These are phyloP conservation scores for Lasioglossum figueresi DNA, from an alignment of 2,888 invertebrate species.

Conservation along the genomic window DNA sequence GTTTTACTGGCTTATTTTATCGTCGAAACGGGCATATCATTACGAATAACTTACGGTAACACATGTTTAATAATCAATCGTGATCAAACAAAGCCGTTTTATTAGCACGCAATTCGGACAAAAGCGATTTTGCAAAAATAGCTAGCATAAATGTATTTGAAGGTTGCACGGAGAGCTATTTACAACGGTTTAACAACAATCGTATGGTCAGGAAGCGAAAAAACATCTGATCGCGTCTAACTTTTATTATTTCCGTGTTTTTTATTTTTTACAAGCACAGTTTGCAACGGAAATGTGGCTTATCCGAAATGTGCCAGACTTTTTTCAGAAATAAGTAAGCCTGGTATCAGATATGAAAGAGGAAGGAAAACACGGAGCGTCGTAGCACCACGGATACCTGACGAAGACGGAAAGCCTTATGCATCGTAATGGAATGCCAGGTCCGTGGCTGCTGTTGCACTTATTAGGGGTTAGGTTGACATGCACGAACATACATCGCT, in stretches of 20 bases:
- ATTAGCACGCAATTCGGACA: not conserved
- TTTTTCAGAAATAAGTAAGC: too few species aligned
- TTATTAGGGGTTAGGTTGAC: conserved; percentile 74
- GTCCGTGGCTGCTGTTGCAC: conserved; percentile 57
- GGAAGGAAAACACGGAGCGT: conserved; percentile 56
- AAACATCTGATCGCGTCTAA: too few species aligned
- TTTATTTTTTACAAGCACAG: too few species aligned
- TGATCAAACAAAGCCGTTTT: not conserved
- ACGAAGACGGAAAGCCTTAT: conserved; percentile 61
- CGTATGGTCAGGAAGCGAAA: too few species aligned
- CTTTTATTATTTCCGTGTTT: too few species aligned
- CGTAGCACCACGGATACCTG: conserved; percentile 57
- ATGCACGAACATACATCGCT: conserved; percentile 41
- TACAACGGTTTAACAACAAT: too few species aligned
- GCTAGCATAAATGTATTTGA: not conserved
- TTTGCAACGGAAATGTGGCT: too few species aligned
- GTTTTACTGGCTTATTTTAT: not conserved
- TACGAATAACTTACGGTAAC: not conserved
- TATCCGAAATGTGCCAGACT: too few species aligned
- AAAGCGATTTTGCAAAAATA: too few species aligned
- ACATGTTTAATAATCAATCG: not conserved
- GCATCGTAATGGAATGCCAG: conserved; percentile 64
- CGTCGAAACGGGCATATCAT: not conserved
- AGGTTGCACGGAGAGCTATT: too few species aligned
- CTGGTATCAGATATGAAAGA: conserved; percentile 23